A percentile compares a stretch with the other conserved stretches of the same genome.
phyloP scores from a whole-genome alignment of 2,888 invertebrate species.

The Onthophagus sagittarius region DNA sequence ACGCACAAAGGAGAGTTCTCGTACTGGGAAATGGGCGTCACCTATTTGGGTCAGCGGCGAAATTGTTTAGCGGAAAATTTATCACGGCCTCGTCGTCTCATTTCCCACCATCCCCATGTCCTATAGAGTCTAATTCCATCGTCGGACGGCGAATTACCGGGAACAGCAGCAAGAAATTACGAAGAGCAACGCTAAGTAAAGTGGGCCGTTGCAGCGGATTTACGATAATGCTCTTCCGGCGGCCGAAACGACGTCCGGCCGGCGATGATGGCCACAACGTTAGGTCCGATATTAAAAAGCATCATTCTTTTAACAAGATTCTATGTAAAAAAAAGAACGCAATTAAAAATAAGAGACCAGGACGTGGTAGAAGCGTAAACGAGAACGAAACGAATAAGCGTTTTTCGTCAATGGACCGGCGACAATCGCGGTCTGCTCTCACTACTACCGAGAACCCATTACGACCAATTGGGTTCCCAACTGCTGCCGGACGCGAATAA shows the following conservation, averaged over 20 bases:
- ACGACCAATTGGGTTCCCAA: not conserved
- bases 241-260: not conserved
- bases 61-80: not conserved
- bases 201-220: not conserved
- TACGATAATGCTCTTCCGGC: not conserved
- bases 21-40: not conserved
- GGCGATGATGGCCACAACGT: not conserved
- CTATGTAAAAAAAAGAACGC: not conserved
- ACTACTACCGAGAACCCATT: not conserved
- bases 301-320: not conserved
- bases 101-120: not conserved
- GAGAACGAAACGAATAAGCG: no score
- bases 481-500: not conserved
- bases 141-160: not conserved
- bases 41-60: not conserved
- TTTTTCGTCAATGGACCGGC: no score
- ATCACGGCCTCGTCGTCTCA: not conserved
- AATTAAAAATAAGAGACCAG: no score
- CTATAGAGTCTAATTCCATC: not conserved
- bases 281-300: not conserved
- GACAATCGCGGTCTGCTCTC: not conserved
- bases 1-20: not conserved
- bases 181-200: not conserved
- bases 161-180: not conserved
- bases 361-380: no score